These are phyloP conservation scores for Trissolcus japonicus DNA, from an alignment of 2,888 invertebrate genomes.

Conservation along the genomic window DNA sequence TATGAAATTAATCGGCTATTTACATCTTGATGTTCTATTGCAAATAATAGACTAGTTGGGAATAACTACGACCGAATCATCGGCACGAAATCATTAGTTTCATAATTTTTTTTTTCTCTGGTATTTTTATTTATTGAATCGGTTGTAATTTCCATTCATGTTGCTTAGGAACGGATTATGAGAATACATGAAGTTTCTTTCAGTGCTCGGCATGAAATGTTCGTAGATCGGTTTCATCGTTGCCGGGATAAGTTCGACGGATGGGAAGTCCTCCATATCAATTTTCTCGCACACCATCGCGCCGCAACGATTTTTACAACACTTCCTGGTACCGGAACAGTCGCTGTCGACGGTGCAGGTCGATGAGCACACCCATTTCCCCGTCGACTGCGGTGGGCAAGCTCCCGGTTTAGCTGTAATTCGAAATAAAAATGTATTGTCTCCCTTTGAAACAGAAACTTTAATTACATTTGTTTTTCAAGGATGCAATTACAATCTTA, in stretches of 20 bases:
- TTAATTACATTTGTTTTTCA: too few species aligned
- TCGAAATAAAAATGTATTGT: too few species aligned
- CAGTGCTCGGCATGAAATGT: conserved; percentile 1
- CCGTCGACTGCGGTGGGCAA: conserved; percentile 78
- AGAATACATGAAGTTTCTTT: conserved; percentile 66
- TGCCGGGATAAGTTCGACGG: conserved; percentile 35
- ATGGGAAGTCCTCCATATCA: conserved; percentile 46
- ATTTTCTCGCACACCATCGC: conserved; percentile 77
- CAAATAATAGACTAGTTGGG: too few species aligned
- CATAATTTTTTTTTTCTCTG: background rate
- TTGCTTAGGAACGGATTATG: conserved; percentile 64
- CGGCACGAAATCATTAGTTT: too few species aligned
- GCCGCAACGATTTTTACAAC: conserved; percentile 79
- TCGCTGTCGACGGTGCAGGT: conserved; percentile 79
- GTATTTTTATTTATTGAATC: background rate
- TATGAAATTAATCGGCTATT: too few species aligned
- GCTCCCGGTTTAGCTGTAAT: conserved; percentile 77
- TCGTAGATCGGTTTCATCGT: conserved; percentile 2
- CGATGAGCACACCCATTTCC: conserved; percentile 79
- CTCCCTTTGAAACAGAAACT: too few species aligned
- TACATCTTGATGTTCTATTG: too few species aligned
- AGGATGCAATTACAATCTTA: too few species aligned
- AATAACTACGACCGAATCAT: too few species aligned
- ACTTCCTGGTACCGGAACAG: conserved; percentile 78
- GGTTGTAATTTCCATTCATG: conserved; percentile 8